phyloP scores from a whole-genome alignment of 92 coral and sea anemone species.

The Muricea muricata region DNA sequence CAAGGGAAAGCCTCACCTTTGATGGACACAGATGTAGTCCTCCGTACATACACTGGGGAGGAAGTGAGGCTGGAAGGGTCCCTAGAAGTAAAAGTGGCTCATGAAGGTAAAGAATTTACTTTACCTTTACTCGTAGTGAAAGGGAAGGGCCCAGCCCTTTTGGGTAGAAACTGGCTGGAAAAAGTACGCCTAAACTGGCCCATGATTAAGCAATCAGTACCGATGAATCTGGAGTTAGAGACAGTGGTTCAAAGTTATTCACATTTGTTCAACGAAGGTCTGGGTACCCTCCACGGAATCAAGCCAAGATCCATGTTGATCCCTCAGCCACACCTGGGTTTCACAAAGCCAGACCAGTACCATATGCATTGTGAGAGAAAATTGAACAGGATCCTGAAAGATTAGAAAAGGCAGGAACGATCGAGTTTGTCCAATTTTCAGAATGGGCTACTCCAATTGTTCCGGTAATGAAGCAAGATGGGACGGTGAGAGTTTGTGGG shows the following conservation, averaged over 20 bases:
- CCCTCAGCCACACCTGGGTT: slow-evolving; percentile 36
- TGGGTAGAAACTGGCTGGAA: slow-evolving; percentile 62
- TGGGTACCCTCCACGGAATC: slow-evolving; percentile 56
- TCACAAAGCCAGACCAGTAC: neutral
- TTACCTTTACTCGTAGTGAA: slow-evolving; percentile 56
- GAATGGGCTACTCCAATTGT: slow-evolving; percentile 56
- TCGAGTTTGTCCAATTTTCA: slow-evolving; percentile 45
- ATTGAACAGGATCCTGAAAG: slow-evolving; percentile 52
- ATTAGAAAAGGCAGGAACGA: slow-evolving; percentile 43
- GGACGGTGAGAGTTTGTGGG: slow-evolving; percentile 38
- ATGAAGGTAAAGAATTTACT: slow-evolving; percentile 30
- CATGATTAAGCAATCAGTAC: slow-evolving; percentile 10
- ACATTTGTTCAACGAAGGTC: slow-evolving; percentile 47
- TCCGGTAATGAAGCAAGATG: slow-evolving; percentile 29
- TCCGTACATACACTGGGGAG: slow-evolving; percentile 68
- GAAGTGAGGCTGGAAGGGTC: slow-evolving; percentile 54
- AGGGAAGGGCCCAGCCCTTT: slow-evolving; percentile 61
- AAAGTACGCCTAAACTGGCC: slow-evolving; percentile 59
- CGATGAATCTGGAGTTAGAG: slow-evolving; percentile 45
- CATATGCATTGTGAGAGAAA: slow-evolving; percentile 29
- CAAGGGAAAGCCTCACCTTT: slow-evolving; percentile 21
- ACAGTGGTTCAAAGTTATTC: slow-evolving; percentile 33
- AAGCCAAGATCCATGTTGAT: slow-evolving; percentile 58
- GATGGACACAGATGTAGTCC: slow-evolving; percentile 12
- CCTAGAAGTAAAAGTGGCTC: slow-evolving; percentile 41